A percentile compares a stretch with the other conserved stretches of the same genome.
phyloP scores from a whole-genome alignment of 23 tunicate species.

The Aplidium turbinatum region DNA sequence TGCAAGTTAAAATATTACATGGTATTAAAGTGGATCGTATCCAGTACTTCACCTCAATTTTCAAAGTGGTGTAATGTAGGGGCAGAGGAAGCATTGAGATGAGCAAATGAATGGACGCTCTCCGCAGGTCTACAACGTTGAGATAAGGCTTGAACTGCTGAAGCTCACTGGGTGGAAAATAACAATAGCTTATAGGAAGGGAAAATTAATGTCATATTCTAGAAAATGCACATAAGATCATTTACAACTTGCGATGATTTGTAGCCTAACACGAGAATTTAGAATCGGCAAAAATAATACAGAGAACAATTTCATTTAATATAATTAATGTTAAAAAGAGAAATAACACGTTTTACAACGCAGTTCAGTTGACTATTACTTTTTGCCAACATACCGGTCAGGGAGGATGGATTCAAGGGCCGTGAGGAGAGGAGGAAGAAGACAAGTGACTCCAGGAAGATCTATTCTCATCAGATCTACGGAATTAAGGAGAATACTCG shows the following conservation, averaged over 20 bases:
- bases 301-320: too few relatives aligned
- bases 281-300: too few relatives aligned
- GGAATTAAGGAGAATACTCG: conserved; percentile 81
- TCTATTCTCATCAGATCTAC: conserved; percentile 84
- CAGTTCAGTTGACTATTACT: too few relatives aligned
- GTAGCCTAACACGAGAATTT: too few relatives aligned
- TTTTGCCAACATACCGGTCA: conserved; percentile 55
- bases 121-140: conserved; percentile 56
- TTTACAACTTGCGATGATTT: too few relatives aligned
- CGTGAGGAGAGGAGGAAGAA: conserved; percentile 62
- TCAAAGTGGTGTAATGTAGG: conserved; percentile 67
- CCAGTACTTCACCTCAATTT: conserved; percentile 61
- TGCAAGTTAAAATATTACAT: too few relatives aligned
- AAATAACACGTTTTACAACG: too few relatives aligned
- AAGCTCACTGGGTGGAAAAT: conserved; percentile 46
- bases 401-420: conserved; percentile 90
- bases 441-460: conserved; percentile 92
- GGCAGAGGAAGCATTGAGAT: conserved; percentile 90
- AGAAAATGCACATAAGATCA: too few relatives aligned
- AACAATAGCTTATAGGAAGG: too few relatives aligned
- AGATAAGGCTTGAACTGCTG: conserved; percentile 72
- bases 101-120: conserved; percentile 80
- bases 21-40: too few relatives aligned
- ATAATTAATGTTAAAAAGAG: too few relatives aligned
- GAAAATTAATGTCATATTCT: too few relatives aligned